Evolutionary conservation across 2,797 vertebrate species (phyloP), one percentile per base, ranked within the genome.

Genomic region (Amazona finschi): DNA sequence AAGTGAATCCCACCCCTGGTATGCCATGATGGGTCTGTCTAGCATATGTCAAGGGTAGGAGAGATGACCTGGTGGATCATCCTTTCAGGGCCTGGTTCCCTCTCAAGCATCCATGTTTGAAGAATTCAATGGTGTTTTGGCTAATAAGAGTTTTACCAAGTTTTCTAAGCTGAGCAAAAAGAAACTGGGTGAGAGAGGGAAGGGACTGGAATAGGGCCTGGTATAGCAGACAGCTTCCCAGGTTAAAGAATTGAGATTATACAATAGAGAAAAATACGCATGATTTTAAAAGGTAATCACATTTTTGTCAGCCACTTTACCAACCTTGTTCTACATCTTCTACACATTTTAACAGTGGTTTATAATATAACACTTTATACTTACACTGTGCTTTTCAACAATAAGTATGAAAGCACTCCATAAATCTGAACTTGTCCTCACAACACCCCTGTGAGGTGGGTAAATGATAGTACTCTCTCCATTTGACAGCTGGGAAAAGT

Each of bases 381-480:
- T 95, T 93, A 85, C 53, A 88, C 9, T 77, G 77, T 81, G 61
- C 85, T 81, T 76, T 85, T 74, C 72, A 77, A 31, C 79, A 79
- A 2, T 31, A 67, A 50, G 60, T 36, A 31, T 81, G 79, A 77
- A 89, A 91, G 82, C 84, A 89, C 91, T 77, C 73, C 43, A 33
- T 84, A 89, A 88, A 84, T 65, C 49, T 74, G 58, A 78, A 66
- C 3, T 4, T 18, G 25, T 89, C 87, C 87, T 95, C 92, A 93
- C 92, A 95, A 92, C 85, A 92, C 13, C 88, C 89, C 90, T 95
- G 84, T 91, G 95, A 94, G 86, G 83, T 93, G 90, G 73, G 95
- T 72, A 82, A 71, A 43, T 49, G n/a, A 47, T 8, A 44, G 6
- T 24, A 62, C 28, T 89, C 21, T 79, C 49, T 65, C 39, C 72